These are phyloP conservation scores for Drosophila ustulata DNA, from an alignment of 2,888 invertebrate genomes.

Conservation along the genomic window DNA sequence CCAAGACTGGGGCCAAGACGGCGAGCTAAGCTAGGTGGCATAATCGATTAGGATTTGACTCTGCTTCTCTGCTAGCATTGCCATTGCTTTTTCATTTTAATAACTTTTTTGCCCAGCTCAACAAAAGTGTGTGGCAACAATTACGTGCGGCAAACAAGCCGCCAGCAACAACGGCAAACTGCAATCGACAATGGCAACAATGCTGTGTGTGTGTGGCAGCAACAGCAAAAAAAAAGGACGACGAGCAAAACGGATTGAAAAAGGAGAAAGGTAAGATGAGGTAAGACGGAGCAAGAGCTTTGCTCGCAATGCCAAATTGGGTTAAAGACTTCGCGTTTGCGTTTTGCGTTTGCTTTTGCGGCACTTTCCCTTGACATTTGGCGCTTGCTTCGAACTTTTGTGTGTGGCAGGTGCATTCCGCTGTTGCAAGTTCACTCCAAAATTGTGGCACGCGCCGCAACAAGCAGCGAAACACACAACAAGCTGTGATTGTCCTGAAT, in stretches of 20 bases:
- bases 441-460: slow-evolving; percentile 71
- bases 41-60: slow-evolving; percentile 63
- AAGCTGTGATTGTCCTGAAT: neutral
- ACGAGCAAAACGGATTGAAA: neutral
- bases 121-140: slow-evolving; percentile 66
- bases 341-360: slow-evolving; percentile 13
- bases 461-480: slow-evolving; percentile 2
- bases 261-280: neutral
- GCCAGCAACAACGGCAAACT: slow-evolving; percentile 42
- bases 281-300: slow-evolving; percentile 12
- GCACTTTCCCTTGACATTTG: slow-evolving; percentile 75
- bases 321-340: slow-evolving; percentile 66
- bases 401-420: slow-evolving; percentile 34
- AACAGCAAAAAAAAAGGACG: neutral
- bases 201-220: neutral
- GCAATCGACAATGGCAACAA: slow-evolving; percentile 64
- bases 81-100: slow-evolving; percentile 74
- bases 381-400: slow-evolving; percentile 34
- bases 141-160: slow-evolving; percentile 74
- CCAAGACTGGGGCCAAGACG: slow-evolving; percentile 9
- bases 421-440: slow-evolving; percentile 42
- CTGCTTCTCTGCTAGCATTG: slow-evolving; percentile 6
- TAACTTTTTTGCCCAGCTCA: slow-evolving; percentile 56
- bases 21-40: slow-evolving; percentile 56
- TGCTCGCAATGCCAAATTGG: slow-evolving; percentile 53